Conservation (phyloP, 2,888 invertebrate species). For the Malachius bipustulatus region DNA sequence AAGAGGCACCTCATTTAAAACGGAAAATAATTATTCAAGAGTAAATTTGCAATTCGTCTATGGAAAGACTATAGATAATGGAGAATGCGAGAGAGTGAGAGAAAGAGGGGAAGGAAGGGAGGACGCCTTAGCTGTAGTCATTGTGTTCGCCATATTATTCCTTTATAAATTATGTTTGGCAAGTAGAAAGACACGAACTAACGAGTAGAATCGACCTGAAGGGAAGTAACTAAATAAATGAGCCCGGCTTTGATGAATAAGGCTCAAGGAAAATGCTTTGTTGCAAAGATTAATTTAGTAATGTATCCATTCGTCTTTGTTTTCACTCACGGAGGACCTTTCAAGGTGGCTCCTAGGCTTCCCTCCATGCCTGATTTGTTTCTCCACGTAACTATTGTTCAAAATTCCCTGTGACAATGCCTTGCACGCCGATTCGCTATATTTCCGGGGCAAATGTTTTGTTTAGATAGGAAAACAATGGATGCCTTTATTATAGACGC, state of each 20-base stretch:
- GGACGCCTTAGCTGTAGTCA: slow-evolving; percentile 9
- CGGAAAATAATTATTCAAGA: slow-evolving; percentile 15
- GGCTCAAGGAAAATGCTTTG: slow-evolving; percentile 35
- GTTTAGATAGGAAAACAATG: no score
- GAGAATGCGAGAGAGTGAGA: neutral
- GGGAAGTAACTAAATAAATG: slow-evolving; percentile 36
- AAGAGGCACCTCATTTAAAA: slow-evolving; percentile 7
- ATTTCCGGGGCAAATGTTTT: no score
- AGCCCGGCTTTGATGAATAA: slow-evolving; percentile 35
- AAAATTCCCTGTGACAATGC: no score
- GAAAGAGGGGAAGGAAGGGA: neutral
- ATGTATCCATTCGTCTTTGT: slow-evolving; percentile 37
- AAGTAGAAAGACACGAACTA: slow-evolving; percentile 26
- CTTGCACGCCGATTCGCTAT: no score
- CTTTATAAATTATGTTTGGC: slow-evolving; percentile 26
- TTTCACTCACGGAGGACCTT: slow-evolving; percentile 24
- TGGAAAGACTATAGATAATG: no score
- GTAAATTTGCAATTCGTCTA: slow-evolving; percentile 18
- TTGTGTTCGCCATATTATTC: slow-evolving; percentile 17
- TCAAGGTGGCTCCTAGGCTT: no score
- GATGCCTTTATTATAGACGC: no score
- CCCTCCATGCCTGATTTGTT: slow-evolving; percentile 1
- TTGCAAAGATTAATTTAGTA: slow-evolving; percentile 38
- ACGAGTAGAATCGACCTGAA: slow-evolving; percentile 30
- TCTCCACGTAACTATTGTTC: neutral